Conservation (phyloP, 2,888 invertebrate genomes). For the Leptinotarsa peninsularis region DNA sequence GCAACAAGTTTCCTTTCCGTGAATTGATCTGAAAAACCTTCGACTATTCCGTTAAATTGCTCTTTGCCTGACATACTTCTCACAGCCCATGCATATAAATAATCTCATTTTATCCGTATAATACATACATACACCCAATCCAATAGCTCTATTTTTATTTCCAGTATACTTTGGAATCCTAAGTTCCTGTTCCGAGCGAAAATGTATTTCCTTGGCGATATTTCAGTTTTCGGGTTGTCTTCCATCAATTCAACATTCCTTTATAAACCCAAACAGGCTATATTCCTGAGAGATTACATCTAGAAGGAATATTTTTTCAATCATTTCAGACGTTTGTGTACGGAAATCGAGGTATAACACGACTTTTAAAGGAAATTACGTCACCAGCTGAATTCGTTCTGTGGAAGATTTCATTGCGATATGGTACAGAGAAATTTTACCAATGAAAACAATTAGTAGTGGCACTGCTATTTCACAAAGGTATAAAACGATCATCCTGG, state of each 20-base stretch:
- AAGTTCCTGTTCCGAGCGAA: conserved; percentile 9
- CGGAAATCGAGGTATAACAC: conserved; percentile 3
- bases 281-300: conserved; percentile 17
- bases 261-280: conserved; percentile 12
- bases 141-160: not conserved
- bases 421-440: not conserved
- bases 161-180: not conserved
- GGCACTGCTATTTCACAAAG: too few species aligned
- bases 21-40: not conserved
- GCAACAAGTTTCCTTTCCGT: not conserved
- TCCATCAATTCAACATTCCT: conserved; percentile 14
- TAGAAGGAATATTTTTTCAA: conserved; percentile 12
- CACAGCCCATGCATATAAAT: not conserved
- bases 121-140: not conserved
- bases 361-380: not conserved
- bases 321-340: conserved; percentile 1
- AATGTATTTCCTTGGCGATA: conserved; percentile 12
- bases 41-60: not conserved
- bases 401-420: not conserved
- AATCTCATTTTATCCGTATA: conserved; percentile 5
- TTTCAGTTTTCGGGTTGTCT: conserved; percentile 10
- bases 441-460: not conserved
- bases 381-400: not conserved
- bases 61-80: not conserved
- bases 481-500: too few species aligned